phyloP scores from a whole-genome alignment of 2,113 vertebrate species.

The Poecilia latipinna region DNA sequence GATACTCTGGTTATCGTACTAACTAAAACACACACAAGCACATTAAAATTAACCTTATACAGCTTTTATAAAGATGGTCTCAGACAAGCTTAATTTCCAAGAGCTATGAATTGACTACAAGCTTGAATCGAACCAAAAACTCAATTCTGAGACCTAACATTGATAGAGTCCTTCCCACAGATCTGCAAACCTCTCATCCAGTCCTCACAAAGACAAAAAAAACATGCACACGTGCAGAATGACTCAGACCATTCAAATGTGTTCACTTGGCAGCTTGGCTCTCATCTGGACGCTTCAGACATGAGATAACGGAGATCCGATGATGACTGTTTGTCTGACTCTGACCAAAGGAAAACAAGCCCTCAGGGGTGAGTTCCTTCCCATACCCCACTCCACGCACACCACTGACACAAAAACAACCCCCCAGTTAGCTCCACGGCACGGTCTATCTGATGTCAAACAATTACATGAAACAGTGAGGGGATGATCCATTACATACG shows the following conservation, averaged over 20 bases:
- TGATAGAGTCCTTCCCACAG: background rate
- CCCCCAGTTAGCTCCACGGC: slow-evolving; percentile 25
- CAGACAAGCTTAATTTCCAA: background rate
- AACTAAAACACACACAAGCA: slow-evolving; percentile 36
- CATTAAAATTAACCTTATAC: background rate
- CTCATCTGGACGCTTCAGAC: slow-evolving; percentile 72
- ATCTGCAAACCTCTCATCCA: background rate
- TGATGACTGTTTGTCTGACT: slow-evolving; percentile 67
- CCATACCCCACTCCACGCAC: slow-evolving; percentile 6
- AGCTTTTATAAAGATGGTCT: background rate
- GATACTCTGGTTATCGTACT: slow-evolving; percentile 56
- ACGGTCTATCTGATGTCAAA: slow-evolving; percentile 46
- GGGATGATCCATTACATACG: slow-evolving; percentile 52
- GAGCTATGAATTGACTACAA: background rate
- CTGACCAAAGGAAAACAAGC: slow-evolving; percentile 55
- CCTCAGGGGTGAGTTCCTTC: slow-evolving; percentile 40
- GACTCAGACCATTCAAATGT: slow-evolving; percentile 71
- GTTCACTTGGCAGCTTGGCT: slow-evolving; percentile 60
- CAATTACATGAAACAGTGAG: slow-evolving; percentile 45
- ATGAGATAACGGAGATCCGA: slow-evolving; percentile 74
- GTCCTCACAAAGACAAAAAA: slow-evolving; percentile 22
- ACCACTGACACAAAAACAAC: slow-evolving; percentile 41
- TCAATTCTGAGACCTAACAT: background rate
- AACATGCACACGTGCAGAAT: slow-evolving; percentile 34
- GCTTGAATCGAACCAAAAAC: background rate